Conservation (phyloP, 1,140 invertebrate species). For the Tetranychus cinnabarinus region DNA sequence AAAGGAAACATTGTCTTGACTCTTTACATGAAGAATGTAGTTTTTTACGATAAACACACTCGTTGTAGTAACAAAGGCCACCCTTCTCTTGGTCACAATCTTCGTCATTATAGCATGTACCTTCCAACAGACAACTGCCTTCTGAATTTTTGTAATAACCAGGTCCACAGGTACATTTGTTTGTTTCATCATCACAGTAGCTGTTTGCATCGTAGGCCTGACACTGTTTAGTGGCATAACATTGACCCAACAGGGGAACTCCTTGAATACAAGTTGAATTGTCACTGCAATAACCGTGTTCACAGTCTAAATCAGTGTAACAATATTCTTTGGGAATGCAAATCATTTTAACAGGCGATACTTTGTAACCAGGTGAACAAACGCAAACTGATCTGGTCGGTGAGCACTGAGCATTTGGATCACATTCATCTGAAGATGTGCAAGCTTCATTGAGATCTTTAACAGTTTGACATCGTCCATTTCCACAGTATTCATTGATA, state of each 20-base stretch:
- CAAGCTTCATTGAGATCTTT: background rate
- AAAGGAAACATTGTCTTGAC: background rate
- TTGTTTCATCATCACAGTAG: background rate
- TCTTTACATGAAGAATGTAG: background rate
- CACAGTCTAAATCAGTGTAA: background rate
- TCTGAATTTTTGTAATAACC: background rate
- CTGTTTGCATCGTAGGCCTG: background rate
- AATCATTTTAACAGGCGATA: background rate
- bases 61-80: background rate
- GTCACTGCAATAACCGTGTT: background rate
- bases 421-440: background rate
- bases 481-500: background rate
- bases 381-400: background rate
- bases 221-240: background rate
- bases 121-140: background rate
- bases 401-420: background rate
- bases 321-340: background rate
- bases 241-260: background rate
- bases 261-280: background rate
- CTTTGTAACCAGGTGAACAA: background rate
- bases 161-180: background rate
- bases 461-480: background rate
- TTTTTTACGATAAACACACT: background rate
- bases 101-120: background rate
- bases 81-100: background rate